Percentiles rank a stretch among this genome's conserved stretches.
These are phyloP conservation scores for Agrilus biguttatus DNA, from an alignment of 2,888 invertebrate species.

Conservation along the genomic window DNA sequence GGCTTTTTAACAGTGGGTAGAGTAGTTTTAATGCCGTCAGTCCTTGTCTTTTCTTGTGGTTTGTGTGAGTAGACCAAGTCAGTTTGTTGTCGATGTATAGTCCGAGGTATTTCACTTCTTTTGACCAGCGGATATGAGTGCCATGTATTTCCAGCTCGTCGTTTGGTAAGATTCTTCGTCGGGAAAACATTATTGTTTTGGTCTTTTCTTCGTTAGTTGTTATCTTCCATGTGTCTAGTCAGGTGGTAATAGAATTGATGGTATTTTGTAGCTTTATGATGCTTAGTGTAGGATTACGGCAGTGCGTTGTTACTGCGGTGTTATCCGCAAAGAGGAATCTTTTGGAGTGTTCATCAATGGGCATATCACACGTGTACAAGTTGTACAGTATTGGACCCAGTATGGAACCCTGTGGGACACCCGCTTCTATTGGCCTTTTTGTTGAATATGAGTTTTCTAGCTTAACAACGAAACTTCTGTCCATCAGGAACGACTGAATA, in stretches of 20 bases:
- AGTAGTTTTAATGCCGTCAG: too few relatives aligned
- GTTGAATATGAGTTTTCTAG: background rate
- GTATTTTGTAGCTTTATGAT: background rate
- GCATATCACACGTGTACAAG: background rate
- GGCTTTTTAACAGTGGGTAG: too few relatives aligned
- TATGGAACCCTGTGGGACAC: background rate
- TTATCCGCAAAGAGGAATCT: conserved; percentile 1
- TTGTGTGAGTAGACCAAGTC: too few relatives aligned
- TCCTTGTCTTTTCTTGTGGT: too few relatives aligned
- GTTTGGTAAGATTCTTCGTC: too few relatives aligned
- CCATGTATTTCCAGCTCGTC: too few relatives aligned
- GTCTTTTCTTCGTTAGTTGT: background rate
- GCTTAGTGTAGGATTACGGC: background rate
- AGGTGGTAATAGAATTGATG: background rate
- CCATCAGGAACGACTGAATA: background rate
- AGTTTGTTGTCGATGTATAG: too few relatives aligned
- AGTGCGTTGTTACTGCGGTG: background rate
- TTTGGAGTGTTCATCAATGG: background rate
- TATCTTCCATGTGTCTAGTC: conserved; percentile 1
- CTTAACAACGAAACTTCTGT: background rate
- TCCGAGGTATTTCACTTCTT: too few relatives aligned
- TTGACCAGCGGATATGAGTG: too few relatives aligned
- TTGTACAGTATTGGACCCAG: background rate
- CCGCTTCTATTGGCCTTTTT: background rate
- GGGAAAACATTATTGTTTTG: background rate